Base-by-base conservation (phyloP, 2,113 vertebrate species). In the Salvator merianae region DNA sequence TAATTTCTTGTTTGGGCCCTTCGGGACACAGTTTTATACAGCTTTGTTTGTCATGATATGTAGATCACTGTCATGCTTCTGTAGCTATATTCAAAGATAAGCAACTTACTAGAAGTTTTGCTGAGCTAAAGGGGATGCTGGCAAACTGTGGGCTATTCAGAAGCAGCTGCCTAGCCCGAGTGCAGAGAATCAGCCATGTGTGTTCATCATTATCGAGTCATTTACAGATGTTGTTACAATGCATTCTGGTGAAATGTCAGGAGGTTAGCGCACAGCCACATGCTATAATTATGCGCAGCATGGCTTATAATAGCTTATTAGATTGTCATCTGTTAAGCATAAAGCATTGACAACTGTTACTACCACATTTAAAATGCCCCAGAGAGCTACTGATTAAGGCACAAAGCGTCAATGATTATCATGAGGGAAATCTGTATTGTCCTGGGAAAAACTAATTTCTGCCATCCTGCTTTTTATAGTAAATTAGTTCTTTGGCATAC, bases 291-390 rank as follows among this genome's bases (percentile, higher is more conserved):
- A 77, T n/a, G 77, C 7, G 72, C 90, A 80, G 55, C 40, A 75
- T 90, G 89, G 72, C 84, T 94, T 90, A 65, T 91, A 91, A 89
- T 85, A 90, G 90, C 88, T 92, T 90, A 91, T 93, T 92, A 89
- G 90, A 74, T 90, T 89, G 91, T 89, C 88, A 92, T 91, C 92
- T 86, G 86, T 88, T 93, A 91, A 90, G 91, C 87, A 79, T 79
- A 89, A 89, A 91, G 88, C 87, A 83, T 71, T 65, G 90, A 90
- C 93, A 92, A 84, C 62, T 91, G 87, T 88, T 90, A 83, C 88
- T 79, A 32, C 81, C 85, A 86, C 89, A 90, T 91, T 91, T 88
- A 78, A 87, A 88, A 89, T 79, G 59, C 87, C 79, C 88, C 28
- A 28, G 88, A 89, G 91, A 91, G 53, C 82, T 87, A 86, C 77